Evolutionary conservation across 2,113 vertebrate genomes (phyloP), one percentile per base, ranked within the genome.

Genomic region (Pithys albifrons): DNA sequence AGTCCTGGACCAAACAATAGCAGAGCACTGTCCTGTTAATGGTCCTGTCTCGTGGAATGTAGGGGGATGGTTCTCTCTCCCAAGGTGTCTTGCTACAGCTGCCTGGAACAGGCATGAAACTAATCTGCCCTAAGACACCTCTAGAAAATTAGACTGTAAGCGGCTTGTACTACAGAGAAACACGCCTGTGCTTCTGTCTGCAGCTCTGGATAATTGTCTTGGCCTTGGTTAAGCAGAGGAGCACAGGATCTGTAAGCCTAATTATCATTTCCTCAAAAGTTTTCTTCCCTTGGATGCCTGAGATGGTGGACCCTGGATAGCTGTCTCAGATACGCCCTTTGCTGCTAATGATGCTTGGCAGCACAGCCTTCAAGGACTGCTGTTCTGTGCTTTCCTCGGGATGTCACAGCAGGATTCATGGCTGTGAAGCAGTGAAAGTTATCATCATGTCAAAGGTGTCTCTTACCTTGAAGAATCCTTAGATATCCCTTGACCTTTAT

Each of bases 71-170:
- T 15, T 45, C 52, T 73, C 27, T 51, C 25, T 66, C 18, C 23
- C 45, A 33, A 19, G 18, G 23, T 77, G 46, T 74, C 35, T 78
- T 66, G 27, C 65, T 61, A 61, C 66, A 70, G 51, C 5, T 88
- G 71, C n/a, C 59, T 66, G 51, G 31, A 48, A 41, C 54, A 48
- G 46, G 35, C 73, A 77, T 12, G 77, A 59, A 77, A 79, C 52
- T 92, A 79, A 94, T 91, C 83, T 83, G 67, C 52, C 25, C 43
- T 75, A 72, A 94, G 87, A 85, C 67, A 59, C 33, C 51, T 58
- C 12, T 29, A 43, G 95, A 79, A 92, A 94, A 94, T 71, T 14
- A 75, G 80, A 22, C 33, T 37, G 10, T 94, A 85, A 95, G 75
- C 89, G 72, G 87, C 84, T 94, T 92, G 79, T 79, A 62, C 79